A percentile compares a stretch with the other conserved stretches of the same genome.
Conservation (phyloP, 2,113 vertebrate species). For the Dicrurus megarhynchus region DNA sequence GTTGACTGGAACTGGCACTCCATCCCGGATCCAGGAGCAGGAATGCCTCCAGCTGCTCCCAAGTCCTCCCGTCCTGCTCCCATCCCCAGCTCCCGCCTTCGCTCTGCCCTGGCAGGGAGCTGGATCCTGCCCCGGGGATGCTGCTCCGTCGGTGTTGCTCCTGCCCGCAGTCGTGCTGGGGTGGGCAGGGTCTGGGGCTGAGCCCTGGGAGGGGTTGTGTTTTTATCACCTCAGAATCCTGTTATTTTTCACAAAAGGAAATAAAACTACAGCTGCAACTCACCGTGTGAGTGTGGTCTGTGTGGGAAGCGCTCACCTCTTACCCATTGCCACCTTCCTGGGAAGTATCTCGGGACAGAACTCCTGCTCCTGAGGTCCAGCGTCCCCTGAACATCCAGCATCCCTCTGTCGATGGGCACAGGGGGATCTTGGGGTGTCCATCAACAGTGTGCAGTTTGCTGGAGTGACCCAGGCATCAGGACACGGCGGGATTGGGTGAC, state of each 20-base stretch:
- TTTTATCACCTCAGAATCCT: conserved; percentile 13
- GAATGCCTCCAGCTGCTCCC: background rate
- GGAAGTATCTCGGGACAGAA: fast-evolving
- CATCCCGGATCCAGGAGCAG: background rate
- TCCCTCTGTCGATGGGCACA: fast-evolving
- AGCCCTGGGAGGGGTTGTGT: conserved; percentile 29
- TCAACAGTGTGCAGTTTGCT: fast-evolving
- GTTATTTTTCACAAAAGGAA: conserved; percentile 79
- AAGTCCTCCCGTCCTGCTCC: background rate
- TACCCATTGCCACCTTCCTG: background rate
- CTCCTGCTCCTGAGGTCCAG: background rate
- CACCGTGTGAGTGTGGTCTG: conserved; percentile 11
- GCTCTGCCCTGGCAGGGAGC: background rate
- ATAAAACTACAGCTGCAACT: conserved; percentile 75
- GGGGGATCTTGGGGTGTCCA: background rate
- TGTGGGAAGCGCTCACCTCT: background rate
- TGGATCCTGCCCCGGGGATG: background rate
- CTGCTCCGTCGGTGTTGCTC: background rate
- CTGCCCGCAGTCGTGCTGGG: conserved; percentile 38
- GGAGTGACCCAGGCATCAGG: background rate
- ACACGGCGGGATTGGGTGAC: fast-evolving
- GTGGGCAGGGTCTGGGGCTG: background rate
- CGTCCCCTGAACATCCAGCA: background rate
- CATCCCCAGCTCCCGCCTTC: background rate
- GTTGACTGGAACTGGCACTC: background rate